These are phyloP conservation scores for Drosophila ficusphila DNA, from an alignment of 1,140 invertebrate genomes.

Conservation along the genomic window DNA sequence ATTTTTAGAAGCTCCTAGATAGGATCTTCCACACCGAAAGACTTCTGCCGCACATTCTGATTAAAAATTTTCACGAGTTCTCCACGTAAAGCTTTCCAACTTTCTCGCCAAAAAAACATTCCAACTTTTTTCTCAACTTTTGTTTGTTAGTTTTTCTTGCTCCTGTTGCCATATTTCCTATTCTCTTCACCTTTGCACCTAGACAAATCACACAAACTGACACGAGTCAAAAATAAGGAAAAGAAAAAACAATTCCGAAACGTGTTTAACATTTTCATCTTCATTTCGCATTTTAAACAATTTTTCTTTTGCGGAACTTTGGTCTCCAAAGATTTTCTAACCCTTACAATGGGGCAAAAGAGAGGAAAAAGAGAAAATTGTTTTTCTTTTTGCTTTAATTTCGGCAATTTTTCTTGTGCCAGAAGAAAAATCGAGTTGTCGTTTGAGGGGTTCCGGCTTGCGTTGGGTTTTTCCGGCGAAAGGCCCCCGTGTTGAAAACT, in stretches of 20 bases:
- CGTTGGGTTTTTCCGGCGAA: constrained; percentile 41
- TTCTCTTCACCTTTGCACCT: constrained; percentile 33
- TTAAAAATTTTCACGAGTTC: constrained; percentile 25
- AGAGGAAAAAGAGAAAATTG: constrained; percentile 66
- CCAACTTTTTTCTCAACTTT: constrained; percentile 25
- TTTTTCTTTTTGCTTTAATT: constrained; percentile 82
- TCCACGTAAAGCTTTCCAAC: constrained; percentile 6
- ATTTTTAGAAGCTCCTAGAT: no score
- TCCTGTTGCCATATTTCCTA: constrained; percentile 33
- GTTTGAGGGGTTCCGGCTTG: constrained; percentile 57
- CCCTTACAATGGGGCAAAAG: constrained; percentile 41
- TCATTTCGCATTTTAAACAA: constrained; percentile 70
- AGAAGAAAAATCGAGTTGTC: constrained; percentile 81
- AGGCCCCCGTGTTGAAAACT: constrained; percentile 48
- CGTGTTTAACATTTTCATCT: constrained; percentile 77
- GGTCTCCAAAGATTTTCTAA: constrained; percentile 66
- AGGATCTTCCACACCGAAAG: no score
- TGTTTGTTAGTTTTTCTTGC: constrained; percentile 43
- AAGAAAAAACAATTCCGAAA: constrained; percentile 55
- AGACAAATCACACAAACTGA: constrained; percentile 71
- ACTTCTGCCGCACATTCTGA: not conserved
- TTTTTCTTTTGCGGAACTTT: constrained; percentile 64
- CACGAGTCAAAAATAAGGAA: constrained; percentile 28
- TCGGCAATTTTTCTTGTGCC: constrained; percentile 79
- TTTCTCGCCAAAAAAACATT: constrained; percentile 21